Evolutionary conservation across 2,888 invertebrate species (phyloP).

Genomic region (Nomada ferruginata): DNA sequence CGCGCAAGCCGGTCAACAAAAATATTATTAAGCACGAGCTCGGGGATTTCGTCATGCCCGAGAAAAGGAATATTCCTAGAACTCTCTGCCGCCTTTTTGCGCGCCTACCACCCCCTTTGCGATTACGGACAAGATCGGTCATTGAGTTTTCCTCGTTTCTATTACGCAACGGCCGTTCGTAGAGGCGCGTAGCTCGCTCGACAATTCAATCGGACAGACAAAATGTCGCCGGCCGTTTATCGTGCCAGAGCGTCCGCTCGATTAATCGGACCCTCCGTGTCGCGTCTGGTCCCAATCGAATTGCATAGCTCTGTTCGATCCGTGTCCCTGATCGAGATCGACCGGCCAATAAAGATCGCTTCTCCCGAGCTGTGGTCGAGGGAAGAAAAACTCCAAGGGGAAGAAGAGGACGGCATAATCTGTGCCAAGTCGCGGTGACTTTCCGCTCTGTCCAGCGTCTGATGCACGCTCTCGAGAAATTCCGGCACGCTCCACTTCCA

Average conservation of each 20-base stretch:
- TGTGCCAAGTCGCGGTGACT: conserved; percentile 68
- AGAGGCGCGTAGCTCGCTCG: conserved; percentile 6
- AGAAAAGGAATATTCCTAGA: neutral
- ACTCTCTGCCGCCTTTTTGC: neutral
- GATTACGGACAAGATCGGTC: neutral
- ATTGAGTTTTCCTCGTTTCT: neutral
- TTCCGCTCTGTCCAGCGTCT: conserved; percentile 47
- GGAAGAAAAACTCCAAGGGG: no score
- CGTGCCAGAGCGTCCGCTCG: neutral
- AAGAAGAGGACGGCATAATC: conserved; percentile 12
- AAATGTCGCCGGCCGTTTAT: conserved; percentile 35
- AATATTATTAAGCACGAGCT: conserved; percentile 3
- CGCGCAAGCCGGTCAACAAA: neutral
- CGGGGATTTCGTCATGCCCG: neutral
- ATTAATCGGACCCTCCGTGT: no score
- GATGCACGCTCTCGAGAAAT: conserved; percentile 20
- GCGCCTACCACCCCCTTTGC: neutral
- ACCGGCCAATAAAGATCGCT: neutral
- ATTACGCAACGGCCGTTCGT: conserved; percentile 18
- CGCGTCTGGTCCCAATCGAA: neutral
- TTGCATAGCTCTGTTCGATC: no score
- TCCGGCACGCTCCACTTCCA: conserved; percentile 18
- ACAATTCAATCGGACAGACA: conserved; percentile 46
- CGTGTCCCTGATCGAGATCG: neutral
- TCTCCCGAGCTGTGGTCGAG: neutral